Base-by-base conservation (phyloP, 1,140 invertebrate genomes). In the Acromyrmex charruanus region DNA sequence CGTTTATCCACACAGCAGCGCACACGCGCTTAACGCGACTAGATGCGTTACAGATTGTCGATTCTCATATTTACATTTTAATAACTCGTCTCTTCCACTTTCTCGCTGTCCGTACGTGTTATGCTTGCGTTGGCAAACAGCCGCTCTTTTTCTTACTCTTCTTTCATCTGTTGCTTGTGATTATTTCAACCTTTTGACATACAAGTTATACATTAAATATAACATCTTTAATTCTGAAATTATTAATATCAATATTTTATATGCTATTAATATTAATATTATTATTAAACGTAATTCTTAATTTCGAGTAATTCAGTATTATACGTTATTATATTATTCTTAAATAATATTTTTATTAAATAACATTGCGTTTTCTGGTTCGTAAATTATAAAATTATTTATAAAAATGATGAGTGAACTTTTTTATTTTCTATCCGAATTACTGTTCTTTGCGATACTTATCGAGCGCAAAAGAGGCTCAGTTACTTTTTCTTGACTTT, bases 51-150 rank as follows among this genome's bases (percentile, higher is more conserved):
- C 89, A 90, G 89, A 88, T 91, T 92, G 90, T 91, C 92, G 90
- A 92, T 92, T 91, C 63, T 66, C 87, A 84, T 92, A 92, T 92
- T 92, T 92, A 92, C 92, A 92, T 92, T 92, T 92, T 92, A 92
- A 92, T 92, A 92, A 92, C 91, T 87, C 91, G 87, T 88, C 88
- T 79, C 84, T 86, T 89, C 88, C 77, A 81, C 89, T 63, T 81
- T 85, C 89, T 86, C 65, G 85, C 84, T 58, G 81, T 88, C 77
- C 71, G 61, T 72, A 72, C 86, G 77, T 81, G 80, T 79, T 82
- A 84, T 66, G 66, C 69, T 35, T 58, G 31, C 55, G 81, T 89
- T 80, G 63, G 35, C n/a, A 28, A 44, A 53, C 25, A 44, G 25
- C 14, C 28, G 18, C 55, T 61, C 53, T 12, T 55, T 61, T 74